Base-by-base conservation (phyloP, 2,113 vertebrate genomes). In the Coreoperca whiteheadi region DNA sequence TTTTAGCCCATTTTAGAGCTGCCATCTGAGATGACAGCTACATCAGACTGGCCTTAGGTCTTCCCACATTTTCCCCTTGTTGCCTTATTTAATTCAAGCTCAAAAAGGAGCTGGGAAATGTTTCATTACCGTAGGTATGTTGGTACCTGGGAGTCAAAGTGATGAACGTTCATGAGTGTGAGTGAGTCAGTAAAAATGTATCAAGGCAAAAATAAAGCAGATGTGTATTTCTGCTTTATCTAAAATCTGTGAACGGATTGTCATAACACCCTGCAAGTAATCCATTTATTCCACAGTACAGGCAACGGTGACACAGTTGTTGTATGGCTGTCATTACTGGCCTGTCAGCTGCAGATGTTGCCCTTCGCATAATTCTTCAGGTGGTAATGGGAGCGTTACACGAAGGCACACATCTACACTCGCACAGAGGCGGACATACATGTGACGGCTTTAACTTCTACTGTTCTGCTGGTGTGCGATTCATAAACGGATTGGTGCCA, bases 1-100 rank as follows among this genome's bases (percentile, higher is more conserved):
- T 77, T 46, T 53, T 21, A 67, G 32, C 23, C 37, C 53, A 60
- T 71, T 77, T 83, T 50, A 71, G 39, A 82, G 69, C 79, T 61
- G 67, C 25, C 60, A 61, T 69, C 34, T 39, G 39, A 60, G 56
- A 60, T 28, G 69, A 14, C 46, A 60, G 32, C 54, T 39, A 0
- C 25, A 61, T 64, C 59, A 73, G 73, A 37, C 1, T 30, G 56
- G 65, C 66, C 74, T 59, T 18, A 7, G 25, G 56, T 66, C 7
- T 57, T 65, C 54, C 46, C 0, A 43, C 16, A 59, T 48, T 59
- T 3, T 37, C 11, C n/a, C 34, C 25, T 0, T 77, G 11, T 74
- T 67, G 63, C 30, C 14, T 57, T 53, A 46, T 65, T 68, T 8
- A 74, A 41, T 57, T 1, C 0, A 32, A 69, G 18, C 37, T 78